Percentiles rank a stretch among this genome's conserved stretches.
Conservation (phyloP, 2,113 vertebrate species). For the Bambusicola thoracicus region DNA sequence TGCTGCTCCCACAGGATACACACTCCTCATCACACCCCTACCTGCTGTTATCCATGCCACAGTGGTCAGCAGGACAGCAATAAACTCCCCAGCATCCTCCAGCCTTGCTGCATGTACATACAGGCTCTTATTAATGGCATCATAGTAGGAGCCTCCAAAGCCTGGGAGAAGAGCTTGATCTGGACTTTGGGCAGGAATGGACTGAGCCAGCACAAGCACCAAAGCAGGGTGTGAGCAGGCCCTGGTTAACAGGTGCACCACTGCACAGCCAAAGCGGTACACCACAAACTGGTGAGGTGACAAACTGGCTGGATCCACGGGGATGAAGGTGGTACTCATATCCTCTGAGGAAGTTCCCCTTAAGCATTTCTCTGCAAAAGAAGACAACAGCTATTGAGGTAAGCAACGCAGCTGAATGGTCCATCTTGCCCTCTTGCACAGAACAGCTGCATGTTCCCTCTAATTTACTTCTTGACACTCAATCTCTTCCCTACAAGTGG, state of each 20-base stretch:
- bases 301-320: slow-evolving; percentile 77
- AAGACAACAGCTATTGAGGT: background rate
- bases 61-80: slow-evolving; percentile 77
- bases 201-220: slow-evolving; percentile 78
- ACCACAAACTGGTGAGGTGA: slow-evolving; percentile 78
- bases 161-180: background rate
- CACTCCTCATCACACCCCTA: slow-evolving; percentile 7
- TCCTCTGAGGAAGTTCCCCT: background rate
- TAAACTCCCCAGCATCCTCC: slow-evolving; percentile 80
- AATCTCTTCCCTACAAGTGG: background rate
- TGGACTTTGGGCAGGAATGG: slow-evolving; percentile 61
- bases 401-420: background rate
- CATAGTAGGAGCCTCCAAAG: slow-evolving; percentile 79
- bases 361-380: background rate
- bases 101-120: slow-evolving; percentile 78
- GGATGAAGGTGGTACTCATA: slow-evolving; percentile 46
- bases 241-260: slow-evolving; percentile 74
- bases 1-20: background rate
- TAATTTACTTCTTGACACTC: background rate
- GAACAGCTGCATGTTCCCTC: background rate
- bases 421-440: background rate
- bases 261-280: slow-evolving; percentile 82
- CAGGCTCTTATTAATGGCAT: slow-evolving; percentile 79
- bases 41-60: slow-evolving; percentile 82
- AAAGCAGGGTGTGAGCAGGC: slow-evolving; percentile 67